phyloP scores from a whole-genome alignment of 1,140 invertebrate genomes.

The Patella vulgata region DNA sequence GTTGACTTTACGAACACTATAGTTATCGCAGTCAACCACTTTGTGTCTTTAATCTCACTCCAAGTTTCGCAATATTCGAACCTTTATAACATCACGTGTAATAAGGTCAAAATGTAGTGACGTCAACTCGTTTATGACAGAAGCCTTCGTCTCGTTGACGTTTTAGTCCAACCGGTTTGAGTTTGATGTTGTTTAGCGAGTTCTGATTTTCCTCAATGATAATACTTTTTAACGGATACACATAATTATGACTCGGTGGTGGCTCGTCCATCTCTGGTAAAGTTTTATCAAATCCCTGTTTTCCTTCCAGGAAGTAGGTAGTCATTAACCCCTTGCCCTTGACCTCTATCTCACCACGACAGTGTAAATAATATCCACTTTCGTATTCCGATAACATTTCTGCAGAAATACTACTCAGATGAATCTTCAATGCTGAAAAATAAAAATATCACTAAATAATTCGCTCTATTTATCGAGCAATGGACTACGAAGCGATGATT shows the following conservation, averaged over 20 bases:
- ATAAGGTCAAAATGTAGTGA: too few relatives aligned
- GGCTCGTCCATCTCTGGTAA: conserved; percentile 36
- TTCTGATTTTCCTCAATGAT: too few relatives aligned
- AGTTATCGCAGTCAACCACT: too few relatives aligned
- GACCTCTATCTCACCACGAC: conserved; percentile 53
- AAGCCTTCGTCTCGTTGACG: too few relatives aligned
- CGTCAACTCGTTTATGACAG: too few relatives aligned
- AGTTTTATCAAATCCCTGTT: conserved; percentile 44
- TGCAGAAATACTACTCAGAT: conserved; percentile 45
- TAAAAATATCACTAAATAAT: neutral
- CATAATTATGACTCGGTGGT: neutral
- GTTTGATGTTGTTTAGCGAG: too few relatives aligned
- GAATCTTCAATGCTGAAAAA: conserved; percentile 53
- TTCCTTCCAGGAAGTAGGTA: conserved; percentile 87
- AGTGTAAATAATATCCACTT: conserved; percentile 46
- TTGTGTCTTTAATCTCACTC: too few relatives aligned
- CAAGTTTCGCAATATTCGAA: too few relatives aligned
- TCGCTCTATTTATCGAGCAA: neutral
- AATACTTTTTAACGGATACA: too few relatives aligned
- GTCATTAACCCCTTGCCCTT: conserved; percentile 86
- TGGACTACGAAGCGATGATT: neutral
- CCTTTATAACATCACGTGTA: too few relatives aligned
- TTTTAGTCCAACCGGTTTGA: too few relatives aligned
- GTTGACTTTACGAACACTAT: too few relatives aligned
- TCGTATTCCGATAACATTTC: conserved; percentile 39